Evolutionary conservation across 2,797 vertebrate species (phyloP).

Genomic region (Xiphophorus birchmanni): DNA sequence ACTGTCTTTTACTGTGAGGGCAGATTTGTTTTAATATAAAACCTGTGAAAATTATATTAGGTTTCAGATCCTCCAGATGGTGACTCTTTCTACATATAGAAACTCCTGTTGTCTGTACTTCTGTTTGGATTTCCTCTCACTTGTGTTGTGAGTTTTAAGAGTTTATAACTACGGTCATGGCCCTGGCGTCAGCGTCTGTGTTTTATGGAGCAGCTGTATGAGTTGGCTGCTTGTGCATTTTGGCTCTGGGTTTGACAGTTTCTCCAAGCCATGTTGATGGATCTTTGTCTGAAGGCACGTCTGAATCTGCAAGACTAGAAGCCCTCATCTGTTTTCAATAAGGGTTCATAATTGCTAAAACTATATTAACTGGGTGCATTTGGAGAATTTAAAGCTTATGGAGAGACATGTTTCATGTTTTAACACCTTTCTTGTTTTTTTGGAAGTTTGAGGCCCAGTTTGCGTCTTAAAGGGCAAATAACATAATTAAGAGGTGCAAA

Average conservation of each 20-base stretch:
- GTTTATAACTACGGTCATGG: constrained; percentile 41
- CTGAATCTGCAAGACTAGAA: constrained; percentile 31
- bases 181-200: constrained; percentile 61
- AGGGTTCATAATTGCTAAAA: constrained; percentile 42
- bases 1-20: constrained; percentile 12
- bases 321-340: constrained; percentile 62
- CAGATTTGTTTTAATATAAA: constrained; percentile 12
- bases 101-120: constrained; percentile 6
- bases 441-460: constrained; percentile 19
- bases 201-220: constrained; percentile 69
- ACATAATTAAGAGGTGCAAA: not conserved
- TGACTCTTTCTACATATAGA: constrained; percentile 12
- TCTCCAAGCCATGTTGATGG: constrained; percentile 44
- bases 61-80: not conserved
- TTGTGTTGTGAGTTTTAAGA: constrained; percentile 54
- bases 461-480: constrained; percentile 2
- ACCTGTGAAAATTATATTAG: constrained; percentile 6
- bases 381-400: constrained; percentile 34
- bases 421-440: constrained; percentile 39
- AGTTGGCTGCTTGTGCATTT: constrained; percentile 50
- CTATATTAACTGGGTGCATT: constrained; percentile 45
- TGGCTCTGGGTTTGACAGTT: constrained; percentile 51
- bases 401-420: constrained; percentile 48
- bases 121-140: constrained; percentile 28
- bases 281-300: constrained; percentile 55